Evolutionary conservation across 2,113 vertebrate genomes (phyloP).

Genomic region (Philantomba maxwellii): DNA sequence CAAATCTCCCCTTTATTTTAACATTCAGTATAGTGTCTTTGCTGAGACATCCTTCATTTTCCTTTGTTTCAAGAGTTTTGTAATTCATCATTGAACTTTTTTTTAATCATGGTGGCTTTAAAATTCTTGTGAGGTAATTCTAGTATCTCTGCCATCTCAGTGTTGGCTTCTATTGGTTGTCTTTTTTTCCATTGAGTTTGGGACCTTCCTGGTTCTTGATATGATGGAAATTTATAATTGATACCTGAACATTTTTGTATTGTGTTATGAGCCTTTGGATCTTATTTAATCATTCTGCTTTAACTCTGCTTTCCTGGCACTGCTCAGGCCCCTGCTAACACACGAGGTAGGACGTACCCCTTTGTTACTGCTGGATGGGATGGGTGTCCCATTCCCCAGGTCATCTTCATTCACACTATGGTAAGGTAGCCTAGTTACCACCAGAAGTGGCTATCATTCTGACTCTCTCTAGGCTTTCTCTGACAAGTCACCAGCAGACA

Average conservation of each 20-base stretch:
- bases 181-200: not conserved
- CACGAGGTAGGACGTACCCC: fast-evolving
- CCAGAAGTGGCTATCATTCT: not conserved
- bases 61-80: not conserved
- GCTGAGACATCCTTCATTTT: not conserved
- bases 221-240: not conserved
- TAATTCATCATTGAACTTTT: not conserved
- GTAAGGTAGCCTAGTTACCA: not conserved
- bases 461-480: not conserved
- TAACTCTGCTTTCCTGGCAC: not conserved
- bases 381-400: too few species aligned
- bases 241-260: not conserved
- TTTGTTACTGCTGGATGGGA: not conserved
- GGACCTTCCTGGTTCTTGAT: not conserved
- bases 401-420: too few species aligned
- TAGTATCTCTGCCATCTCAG: not conserved
- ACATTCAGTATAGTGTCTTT: not conserved
- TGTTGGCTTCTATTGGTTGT: not conserved
- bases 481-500: not conserved
- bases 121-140: not conserved
- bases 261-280: not conserved
- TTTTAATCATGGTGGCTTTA: not conserved
- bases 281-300: not conserved
- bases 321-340: not conserved
- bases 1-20: not conserved